Evolutionary conservation across 1,140 invertebrate species (phyloP), one percentile per base, ranked within the genome.

Genomic region (Aphaenogaster floridana): DNA sequence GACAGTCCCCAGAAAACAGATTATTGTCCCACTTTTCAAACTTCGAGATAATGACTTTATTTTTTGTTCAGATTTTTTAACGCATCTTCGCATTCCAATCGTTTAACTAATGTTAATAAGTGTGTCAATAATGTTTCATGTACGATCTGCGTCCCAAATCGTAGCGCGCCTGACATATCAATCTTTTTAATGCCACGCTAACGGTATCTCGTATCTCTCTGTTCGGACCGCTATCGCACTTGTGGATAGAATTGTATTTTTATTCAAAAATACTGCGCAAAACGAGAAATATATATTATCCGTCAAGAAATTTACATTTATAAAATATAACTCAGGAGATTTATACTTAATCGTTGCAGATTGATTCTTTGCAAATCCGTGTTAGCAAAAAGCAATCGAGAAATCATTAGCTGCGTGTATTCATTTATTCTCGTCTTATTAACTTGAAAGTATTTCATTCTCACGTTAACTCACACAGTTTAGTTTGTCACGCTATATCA

Each of bases 171-270:
- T 86, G 81, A 64, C 71, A 72, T 59, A 79, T 79, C 34, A 54
- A 45, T 69, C 77, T 45, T 63, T 64, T 88, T 77, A 78, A 28
- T 78, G 52, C 34, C 61, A n/a, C 69, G n/a, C 54, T 89, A 88
- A 90, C 88, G 89, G 88, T 85, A 87, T 61, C 34, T 39, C 17
- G 11, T 48, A 87, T 89, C 48, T 83, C 57, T 59, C 39, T 63
- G 48, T 74, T 45, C 50, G 34, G 11, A 50, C 13, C 54, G 42
- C 69, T 74, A 61, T 71, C 69, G 3, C 28, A 72, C 15, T 57
- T 15, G 8, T 28, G 3, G 15, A 74, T 34, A 72, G n/a, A 54
- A 36, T 66, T 79, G n/a, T 89, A 76, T 89, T 90, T 90, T 85
- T 77, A 86, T 76, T 63, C 42, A 45, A 71, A 81, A 61, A 39